A percentile compares a stretch with the other conserved stretches of the same genome.
These are phyloP conservation scores for Dendrolimus houi DNA, from an alignment of 2,888 invertebrate genomes.

Conservation along the genomic window DNA sequence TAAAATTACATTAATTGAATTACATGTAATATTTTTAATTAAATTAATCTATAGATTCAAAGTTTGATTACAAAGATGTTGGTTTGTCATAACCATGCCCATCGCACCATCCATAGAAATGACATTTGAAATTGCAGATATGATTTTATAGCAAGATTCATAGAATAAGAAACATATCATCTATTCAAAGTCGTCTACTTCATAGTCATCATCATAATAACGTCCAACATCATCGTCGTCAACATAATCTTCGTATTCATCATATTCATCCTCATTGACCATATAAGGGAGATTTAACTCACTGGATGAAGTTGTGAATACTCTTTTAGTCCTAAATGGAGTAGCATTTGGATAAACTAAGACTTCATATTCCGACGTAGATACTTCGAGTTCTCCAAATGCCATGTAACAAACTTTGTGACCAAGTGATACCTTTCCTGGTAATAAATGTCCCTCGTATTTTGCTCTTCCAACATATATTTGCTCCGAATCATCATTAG, in stretches of 20 bases:
- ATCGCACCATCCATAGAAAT: no score
- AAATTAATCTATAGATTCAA: no score
- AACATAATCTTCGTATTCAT: conserved; percentile 9
- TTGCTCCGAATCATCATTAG: conserved; percentile 60
- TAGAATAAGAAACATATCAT: no score
- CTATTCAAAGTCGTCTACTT: not conserved
- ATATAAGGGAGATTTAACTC: no score
- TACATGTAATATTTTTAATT: no score
- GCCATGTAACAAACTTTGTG: conserved; percentile 86
- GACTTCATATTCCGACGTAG: conserved; percentile 31
- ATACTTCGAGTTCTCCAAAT: conserved; percentile 43
- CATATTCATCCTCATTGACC: not conserved
- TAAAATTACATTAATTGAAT: no score
- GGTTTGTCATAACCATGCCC: no score
- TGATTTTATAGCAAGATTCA: no score
- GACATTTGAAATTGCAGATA: no score
- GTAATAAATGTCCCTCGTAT: conserved; percentile 82
- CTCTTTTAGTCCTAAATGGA: no score
- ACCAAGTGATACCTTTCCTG: conserved; percentile 82
- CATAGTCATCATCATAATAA: conserved; percentile 10
- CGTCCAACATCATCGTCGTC: conserved; percentile 1
- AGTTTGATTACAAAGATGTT: no score
- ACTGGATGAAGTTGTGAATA: no score
- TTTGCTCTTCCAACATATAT: conserved; percentile 81
- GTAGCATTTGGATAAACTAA: conserved; percentile 23